Evolutionary conservation across 1,140 invertebrate genomes (phyloP).

Genomic region (Orius insidiosus): DNA sequence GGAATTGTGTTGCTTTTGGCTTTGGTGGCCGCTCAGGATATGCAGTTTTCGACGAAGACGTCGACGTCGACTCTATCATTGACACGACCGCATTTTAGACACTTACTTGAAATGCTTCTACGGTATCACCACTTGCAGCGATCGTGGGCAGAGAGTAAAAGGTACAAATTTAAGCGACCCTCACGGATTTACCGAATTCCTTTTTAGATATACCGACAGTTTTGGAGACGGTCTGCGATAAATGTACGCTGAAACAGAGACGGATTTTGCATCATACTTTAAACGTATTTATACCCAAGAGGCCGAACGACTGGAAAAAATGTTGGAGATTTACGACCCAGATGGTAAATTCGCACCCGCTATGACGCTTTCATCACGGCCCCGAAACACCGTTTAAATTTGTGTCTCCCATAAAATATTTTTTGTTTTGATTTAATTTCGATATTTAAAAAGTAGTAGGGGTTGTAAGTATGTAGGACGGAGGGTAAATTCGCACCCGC

Average conservation of each 20-base stretch:
- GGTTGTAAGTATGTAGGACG: no score
- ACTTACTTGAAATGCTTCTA: slow-evolving; percentile 10
- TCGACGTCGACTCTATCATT: slow-evolving; percentile 9
- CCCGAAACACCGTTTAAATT: no score
- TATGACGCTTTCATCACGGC: no score
- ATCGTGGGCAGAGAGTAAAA: slow-evolving; percentile 1
- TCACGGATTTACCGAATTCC: no score
- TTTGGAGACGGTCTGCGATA: slow-evolving; percentile 23
- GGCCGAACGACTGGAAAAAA: slow-evolving; percentile 20
- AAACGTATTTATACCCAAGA: slow-evolving; percentile 21
- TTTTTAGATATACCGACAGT: slow-evolving; percentile 23
- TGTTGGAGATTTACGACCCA: slow-evolving; percentile 13
- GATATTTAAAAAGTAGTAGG: no score
- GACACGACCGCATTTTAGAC: slow-evolving; percentile 9
- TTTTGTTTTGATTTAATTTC: no score
- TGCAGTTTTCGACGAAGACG: slow-evolving; percentile 5
- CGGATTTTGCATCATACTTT: slow-evolving; percentile 21
- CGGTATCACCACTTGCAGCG: slow-evolving; percentile 2
- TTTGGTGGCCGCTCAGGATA: no score
- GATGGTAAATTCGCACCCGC: slow-evolving; percentile 4
- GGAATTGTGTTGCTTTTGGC: no score
- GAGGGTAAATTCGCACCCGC: no score
- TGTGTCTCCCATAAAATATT: no score
- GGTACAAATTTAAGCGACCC: slow-evolving; percentile 2
- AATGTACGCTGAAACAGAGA: slow-evolving; percentile 23